These are phyloP conservation scores for Heliothis peltigera DNA, from an alignment of 2,888 invertebrate species.

Conservation along the genomic window DNA sequence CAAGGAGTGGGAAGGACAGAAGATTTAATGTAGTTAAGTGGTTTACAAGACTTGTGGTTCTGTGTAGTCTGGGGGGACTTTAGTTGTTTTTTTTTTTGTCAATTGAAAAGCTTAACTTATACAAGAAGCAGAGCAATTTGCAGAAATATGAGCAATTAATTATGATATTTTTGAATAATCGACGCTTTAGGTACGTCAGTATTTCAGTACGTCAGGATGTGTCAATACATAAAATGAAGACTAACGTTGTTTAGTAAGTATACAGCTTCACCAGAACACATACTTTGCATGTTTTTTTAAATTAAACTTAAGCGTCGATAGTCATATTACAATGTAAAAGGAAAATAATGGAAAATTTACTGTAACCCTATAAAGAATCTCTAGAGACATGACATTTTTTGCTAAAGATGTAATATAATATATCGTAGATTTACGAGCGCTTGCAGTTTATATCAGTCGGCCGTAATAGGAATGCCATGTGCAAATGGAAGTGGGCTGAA, in stretches of 20 bases:
- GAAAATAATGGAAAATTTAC: neutral
- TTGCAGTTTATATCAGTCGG: slow-evolving; percentile 47
- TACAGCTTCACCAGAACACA: too few species aligned
- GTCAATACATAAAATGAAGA: neutral
- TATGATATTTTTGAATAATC: neutral
- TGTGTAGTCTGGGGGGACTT: slow-evolving; percentile 11
- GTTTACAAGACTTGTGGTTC: slow-evolving; percentile 40
- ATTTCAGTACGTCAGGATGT: slow-evolving; percentile 1
- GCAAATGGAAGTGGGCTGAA: slow-evolving; percentile 45
- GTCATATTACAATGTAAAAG: neutral
- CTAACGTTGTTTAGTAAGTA: slow-evolving; percentile 1
- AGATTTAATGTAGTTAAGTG: slow-evolving; percentile 37
- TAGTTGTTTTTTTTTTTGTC: neutral
- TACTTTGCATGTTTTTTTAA: too few species aligned
- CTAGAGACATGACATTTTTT: slow-evolving; percentile 37
- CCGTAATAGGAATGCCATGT: slow-evolving; percentile 52
- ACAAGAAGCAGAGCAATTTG: too few species aligned
- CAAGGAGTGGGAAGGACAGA: slow-evolving; percentile 18
- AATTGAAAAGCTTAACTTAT: too few species aligned
- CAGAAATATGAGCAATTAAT: neutral
- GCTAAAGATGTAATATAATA: slow-evolving; percentile 44
- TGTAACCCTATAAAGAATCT: slow-evolving; percentile 16
- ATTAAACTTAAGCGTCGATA: neutral
- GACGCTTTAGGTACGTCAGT: slow-evolving; percentile 6
- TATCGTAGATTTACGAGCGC: slow-evolving; percentile 41